These are phyloP conservation scores for Fratercula arctica DNA, from an alignment of 2,797 vertebrate species.

Conservation along the genomic window DNA sequence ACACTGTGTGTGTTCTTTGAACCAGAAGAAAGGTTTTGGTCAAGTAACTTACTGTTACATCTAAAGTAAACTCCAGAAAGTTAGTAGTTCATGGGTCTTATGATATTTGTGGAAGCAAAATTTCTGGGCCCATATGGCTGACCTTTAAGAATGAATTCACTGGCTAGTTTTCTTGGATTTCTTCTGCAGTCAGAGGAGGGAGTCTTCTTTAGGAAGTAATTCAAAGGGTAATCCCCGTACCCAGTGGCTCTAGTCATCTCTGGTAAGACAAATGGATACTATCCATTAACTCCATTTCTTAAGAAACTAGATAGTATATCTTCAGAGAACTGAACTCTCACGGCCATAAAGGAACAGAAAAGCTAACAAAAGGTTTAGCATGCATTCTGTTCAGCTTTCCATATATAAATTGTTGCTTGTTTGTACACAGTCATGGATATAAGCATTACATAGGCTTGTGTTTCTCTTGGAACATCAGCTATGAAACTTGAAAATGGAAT, in stretches of 20 bases:
- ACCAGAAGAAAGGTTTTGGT: background rate
- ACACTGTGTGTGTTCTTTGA: background rate
- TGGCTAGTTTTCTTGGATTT: background rate
- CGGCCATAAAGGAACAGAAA: background rate
- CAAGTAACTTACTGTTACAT: background rate
- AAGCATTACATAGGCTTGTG: background rate
- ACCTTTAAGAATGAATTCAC: background rate
- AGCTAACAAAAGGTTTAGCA: background rate
- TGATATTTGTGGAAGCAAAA: background rate
- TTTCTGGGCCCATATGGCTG: accelerated
- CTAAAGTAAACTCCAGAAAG: background rate
- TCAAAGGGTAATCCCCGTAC: background rate
- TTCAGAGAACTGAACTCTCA: background rate
- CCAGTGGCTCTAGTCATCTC: background rate
- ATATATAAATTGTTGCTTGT: background rate
- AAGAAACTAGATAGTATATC: background rate
- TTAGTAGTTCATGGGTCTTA: background rate
- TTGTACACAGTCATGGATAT: background rate
- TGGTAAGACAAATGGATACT: background rate
- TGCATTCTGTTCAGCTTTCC: background rate
- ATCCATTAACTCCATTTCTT: background rate
- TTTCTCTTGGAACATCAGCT: background rate
- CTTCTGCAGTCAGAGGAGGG: background rate
- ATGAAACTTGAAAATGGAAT: background rate
- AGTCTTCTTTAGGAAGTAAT: background rate